These are phyloP conservation scores for Drosophila busckii DNA, from an alignment of 1,140 invertebrate species.

Conservation along the genomic window DNA sequence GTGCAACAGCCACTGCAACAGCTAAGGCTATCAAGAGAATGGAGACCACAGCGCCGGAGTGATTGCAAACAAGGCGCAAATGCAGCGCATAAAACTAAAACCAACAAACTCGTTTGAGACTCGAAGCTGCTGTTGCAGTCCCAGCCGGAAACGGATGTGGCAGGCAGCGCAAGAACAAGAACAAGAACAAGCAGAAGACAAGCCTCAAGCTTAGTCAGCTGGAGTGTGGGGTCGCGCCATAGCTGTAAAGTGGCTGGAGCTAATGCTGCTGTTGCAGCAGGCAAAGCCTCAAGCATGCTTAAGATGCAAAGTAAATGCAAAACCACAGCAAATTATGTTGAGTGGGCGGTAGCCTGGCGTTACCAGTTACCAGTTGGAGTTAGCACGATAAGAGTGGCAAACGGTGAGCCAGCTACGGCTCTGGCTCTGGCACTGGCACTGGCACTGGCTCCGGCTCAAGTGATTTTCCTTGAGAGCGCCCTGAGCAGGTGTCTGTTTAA, in stretches of 20 bases:
- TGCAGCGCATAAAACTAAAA: constrained; percentile 58
- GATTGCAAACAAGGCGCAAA: constrained; percentile 67
- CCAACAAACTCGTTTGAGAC: constrained; percentile 55
- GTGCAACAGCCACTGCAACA: constrained; percentile 5
- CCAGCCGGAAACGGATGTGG: constrained; percentile 63
- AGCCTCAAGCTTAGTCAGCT: constrained; percentile 38
- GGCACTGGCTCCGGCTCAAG: constrained; percentile 48
- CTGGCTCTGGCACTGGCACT: constrained; percentile 7
- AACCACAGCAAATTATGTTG: constrained; percentile 75
- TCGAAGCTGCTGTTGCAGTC: constrained; percentile 7
- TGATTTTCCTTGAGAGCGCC: constrained; percentile 65
- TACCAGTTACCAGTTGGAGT: too few relatives aligned
- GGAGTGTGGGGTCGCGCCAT: constrained; percentile 10
- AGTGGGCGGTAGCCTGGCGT: too few relatives aligned
- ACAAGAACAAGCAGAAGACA: constrained; percentile 14
- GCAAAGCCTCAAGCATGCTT: constrained; percentile 62
- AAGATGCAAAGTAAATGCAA: constrained; percentile 75
- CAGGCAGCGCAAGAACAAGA: constrained; percentile 40
- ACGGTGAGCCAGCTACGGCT: background rate
- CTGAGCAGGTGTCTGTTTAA: constrained; percentile 74
- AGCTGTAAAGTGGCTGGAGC: constrained; percentile 20
- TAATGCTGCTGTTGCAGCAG: constrained; percentile 20
- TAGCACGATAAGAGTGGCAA: constrained; percentile 16
- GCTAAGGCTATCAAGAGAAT: constrained; percentile 52
- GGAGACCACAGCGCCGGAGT: constrained; percentile 51